A percentile compares a stretch with the other conserved stretches of the same genome.
Evolutionary conservation across 2,797 vertebrate species (phyloP).

Genomic region (Knipowitschia caucasica): DNA sequence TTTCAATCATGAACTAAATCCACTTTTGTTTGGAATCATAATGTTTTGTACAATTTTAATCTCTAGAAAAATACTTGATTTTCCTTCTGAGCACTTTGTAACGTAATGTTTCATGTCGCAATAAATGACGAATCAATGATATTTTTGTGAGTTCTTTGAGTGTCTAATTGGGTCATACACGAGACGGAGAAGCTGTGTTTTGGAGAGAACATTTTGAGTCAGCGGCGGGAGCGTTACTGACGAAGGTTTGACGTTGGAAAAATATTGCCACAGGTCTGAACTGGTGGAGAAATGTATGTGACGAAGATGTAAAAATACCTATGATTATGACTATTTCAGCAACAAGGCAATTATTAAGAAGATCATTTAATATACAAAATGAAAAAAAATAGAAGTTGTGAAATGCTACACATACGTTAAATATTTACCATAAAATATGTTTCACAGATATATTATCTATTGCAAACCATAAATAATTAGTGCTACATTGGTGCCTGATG

Average conservation of each 20-base stretch:
- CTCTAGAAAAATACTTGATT: slow-evolving; percentile 16
- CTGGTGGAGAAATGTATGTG: slow-evolving; percentile 23
- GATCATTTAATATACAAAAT: neutral
- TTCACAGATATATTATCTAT: neutral
- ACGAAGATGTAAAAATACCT: too few species aligned
- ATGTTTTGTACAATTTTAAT: slow-evolving; percentile 11
- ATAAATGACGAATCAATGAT: slow-evolving; percentile 64
- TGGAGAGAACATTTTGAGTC: slow-evolving; percentile 24
- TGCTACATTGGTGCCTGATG: neutral
- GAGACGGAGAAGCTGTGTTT: slow-evolving; percentile 4
- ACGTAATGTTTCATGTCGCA: slow-evolving; percentile 52
- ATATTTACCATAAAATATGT: neutral
- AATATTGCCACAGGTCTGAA: slow-evolving; percentile 19
- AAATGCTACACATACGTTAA: slow-evolving; percentile 9
- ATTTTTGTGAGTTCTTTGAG: slow-evolving; percentile 2
- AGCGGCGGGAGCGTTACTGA: slow-evolving; percentile 33
- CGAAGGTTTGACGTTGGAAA: slow-evolving; percentile 1
- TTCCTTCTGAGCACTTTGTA: slow-evolving; percentile 45
- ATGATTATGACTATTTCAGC: too few species aligned
- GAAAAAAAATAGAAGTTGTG: neutral
- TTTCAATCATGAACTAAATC: slow-evolving; percentile 12
- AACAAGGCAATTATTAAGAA: too few species aligned
- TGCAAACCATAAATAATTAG: neutral
- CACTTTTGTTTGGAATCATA: slow-evolving; percentile 6
- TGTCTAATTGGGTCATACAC: neutral